phyloP scores from a whole-genome alignment of 2,797 vertebrate genomes.

The Crocidura indochinensis region DNA sequence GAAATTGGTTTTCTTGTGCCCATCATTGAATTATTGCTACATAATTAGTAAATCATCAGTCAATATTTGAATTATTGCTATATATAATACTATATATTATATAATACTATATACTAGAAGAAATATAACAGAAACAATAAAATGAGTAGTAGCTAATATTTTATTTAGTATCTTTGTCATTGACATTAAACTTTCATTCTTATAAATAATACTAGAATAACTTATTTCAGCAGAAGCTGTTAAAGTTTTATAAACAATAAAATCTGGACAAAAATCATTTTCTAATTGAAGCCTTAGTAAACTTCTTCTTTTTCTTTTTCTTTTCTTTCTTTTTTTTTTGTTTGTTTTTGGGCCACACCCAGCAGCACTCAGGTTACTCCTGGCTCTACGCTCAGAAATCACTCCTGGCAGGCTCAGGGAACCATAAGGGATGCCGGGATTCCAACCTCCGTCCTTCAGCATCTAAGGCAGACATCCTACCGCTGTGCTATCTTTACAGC shows the following conservation, averaged over 20 bases:
- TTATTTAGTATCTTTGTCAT: background rate
- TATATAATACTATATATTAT: background rate
- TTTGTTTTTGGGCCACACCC: no score
- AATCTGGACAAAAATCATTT: background rate
- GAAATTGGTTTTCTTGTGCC: background rate
- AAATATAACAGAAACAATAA: background rate
- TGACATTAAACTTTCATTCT: background rate
- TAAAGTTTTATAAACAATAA: slow-evolving; percentile 9
- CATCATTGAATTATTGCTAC: background rate
- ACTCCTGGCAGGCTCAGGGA: no score
- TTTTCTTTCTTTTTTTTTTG: no score
- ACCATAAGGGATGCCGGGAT: no score
- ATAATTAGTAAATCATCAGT: slow-evolving; percentile 19
- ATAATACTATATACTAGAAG: background rate
- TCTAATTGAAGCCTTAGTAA: background rate
- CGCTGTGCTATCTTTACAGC: no score
- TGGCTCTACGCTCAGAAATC: no score
- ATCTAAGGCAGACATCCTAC: no score
- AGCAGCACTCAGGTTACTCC: no score
- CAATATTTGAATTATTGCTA: slow-evolving; percentile 47
- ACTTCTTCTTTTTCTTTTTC: no score
- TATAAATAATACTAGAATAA: background rate
- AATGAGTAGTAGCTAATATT: slow-evolving; percentile 10
- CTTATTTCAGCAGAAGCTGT: slow-evolving; percentile 6
- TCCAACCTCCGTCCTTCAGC: no score